Evolutionary conservation across 2,888 invertebrate species (phyloP), one percentile per base, ranked within the genome.

Genomic region (Acholoe squamosa): DNA sequence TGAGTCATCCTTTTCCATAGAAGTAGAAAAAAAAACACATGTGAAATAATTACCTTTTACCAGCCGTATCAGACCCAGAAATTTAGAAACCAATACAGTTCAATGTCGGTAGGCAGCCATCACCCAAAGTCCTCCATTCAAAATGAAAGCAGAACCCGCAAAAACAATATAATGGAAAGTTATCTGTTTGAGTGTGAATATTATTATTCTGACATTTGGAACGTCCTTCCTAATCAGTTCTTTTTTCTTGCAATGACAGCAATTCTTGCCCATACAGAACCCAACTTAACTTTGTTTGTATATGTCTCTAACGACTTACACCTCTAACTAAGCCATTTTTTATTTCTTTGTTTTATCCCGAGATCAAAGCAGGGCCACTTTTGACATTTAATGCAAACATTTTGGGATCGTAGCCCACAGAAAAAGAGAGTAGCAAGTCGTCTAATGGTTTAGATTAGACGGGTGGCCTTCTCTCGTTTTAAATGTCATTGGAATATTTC

Each of bases 161-260:
- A 71, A 71, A 71, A 7, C 28, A 71, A 71, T 28, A 14, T 43
- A 80, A n/a, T 34, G 33, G 80, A 61, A 61, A 14, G 61, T 43
- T 43, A 3, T 19, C 61, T 61, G 12, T 71, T 80, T 34, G 10
- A 80, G 12, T 34, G 19, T 16, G 43, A 80, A 33, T 43, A 43
- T 33, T 80, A 80, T 33, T 80, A 80, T 34, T 80, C 34, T 80
- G 80, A 80, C 80, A 80, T 80, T 80, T 80, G 5, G n/a, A 43
- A 22, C 22, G 43, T n/a, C 43, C 0, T 34, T 80, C 22, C 34
- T 80, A 80, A 80, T 80, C 22, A 43, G 33, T 14, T n/a, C n/a
- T 80, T 43, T 43, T 43, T 76, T 19, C 3, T n/a, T 33, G 80
- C 33, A 34, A 34, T 34, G 80, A 43, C 80, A 43, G 80, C 7